phyloP scores from a whole-genome alignment of 2,797 vertebrate genomes.

The Crax fasciolata region DNA sequence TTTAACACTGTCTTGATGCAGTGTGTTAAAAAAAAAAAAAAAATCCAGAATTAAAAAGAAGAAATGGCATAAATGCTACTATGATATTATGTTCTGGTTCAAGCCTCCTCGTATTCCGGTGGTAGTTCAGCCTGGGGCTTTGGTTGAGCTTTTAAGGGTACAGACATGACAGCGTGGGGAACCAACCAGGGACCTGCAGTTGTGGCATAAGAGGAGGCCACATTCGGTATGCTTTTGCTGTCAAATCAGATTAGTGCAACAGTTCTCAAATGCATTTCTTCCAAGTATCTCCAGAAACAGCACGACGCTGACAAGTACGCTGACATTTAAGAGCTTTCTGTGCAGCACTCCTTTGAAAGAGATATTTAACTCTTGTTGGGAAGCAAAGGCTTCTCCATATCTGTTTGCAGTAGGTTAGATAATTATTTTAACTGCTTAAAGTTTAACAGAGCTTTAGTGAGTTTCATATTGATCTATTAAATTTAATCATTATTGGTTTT shows the following conservation, averaged over 20 bases:
- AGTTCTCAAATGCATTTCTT: not conserved
- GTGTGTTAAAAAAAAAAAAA: not conserved
- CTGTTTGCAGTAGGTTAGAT: constrained; percentile 39
- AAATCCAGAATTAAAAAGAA: not conserved
- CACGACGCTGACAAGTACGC: not conserved
- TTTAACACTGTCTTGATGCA: not conserved
- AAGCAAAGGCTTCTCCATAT: not conserved
- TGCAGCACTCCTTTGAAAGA: not conserved
- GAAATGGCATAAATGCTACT: rapidly evolving
- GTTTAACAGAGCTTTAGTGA: constrained; percentile 45
- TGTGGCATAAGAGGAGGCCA: not conserved
- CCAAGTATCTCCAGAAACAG: not conserved
- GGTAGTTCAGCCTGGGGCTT: not conserved
- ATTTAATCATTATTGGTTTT: constrained; percentile 44
- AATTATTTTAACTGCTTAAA: constrained; percentile 60
- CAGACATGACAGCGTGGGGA: rapidly evolving
- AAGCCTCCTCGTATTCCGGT: not conserved
- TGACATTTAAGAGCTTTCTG: not conserved
- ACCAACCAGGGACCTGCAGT: not conserved
- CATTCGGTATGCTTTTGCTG: not conserved
- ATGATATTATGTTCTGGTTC: not conserved
- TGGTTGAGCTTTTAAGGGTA: not conserved
- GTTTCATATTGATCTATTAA: constrained; percentile 37
- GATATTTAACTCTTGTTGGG: not conserved
- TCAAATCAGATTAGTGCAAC: not conserved